Conservation (phyloP, 2,113 vertebrate genomes). For the Dicerorhinus sumatrensis region DNA sequence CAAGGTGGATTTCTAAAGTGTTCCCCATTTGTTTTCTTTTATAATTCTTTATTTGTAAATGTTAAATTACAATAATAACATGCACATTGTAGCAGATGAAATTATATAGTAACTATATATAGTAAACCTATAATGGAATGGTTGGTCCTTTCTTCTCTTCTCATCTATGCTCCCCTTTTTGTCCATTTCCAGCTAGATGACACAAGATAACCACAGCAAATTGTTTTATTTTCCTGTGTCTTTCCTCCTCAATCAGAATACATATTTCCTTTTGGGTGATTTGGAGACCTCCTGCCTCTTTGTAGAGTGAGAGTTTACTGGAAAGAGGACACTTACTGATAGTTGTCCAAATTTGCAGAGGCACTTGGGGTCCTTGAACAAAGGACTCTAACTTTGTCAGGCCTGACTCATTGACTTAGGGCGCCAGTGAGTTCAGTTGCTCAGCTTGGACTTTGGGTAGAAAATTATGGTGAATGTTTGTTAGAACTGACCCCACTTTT, state of each 20-base stretch:
- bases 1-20: neutral
- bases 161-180: neutral
- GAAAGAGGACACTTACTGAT: neutral
- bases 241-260: neutral
- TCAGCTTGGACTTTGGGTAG: neutral
- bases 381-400: neutral
- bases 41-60: constrained; percentile 25
- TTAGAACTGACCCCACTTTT: neutral
- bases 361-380: neutral
- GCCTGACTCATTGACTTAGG: neutral
- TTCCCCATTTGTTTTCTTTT: neutral
- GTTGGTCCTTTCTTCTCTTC: neutral
- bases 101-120: neutral
- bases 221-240: neutral
- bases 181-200: neutral
- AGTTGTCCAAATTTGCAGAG: neutral
- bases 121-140: neutral
- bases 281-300: neutral
- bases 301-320: neutral
- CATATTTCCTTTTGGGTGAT: neutral
- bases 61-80: neutral
- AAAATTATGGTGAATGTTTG: neutral
- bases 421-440: neutral
- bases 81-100: neutral
- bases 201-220: neutral